Conservation (phyloP, 2,797 vertebrate species). For the Gallinago stenura region DNA sequence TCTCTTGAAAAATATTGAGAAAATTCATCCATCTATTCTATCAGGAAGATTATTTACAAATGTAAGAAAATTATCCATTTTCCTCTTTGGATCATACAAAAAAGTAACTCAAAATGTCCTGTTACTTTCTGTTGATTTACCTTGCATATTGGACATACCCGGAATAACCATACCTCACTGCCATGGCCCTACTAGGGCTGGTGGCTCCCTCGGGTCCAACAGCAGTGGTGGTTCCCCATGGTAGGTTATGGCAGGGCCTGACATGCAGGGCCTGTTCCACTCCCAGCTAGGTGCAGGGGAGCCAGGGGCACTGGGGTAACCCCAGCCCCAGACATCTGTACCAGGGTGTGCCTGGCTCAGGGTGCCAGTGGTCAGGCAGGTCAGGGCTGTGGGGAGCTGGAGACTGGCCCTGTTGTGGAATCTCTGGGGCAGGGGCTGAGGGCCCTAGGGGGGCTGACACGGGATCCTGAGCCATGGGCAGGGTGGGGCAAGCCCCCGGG, state of each 20-base stretch:
- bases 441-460: accelerated
- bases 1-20: background rate
- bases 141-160: accelerated
- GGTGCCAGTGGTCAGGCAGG: accelerated
- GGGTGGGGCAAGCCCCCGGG: accelerated
- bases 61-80: background rate
- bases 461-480: background rate
- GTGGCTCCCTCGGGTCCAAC: background rate
- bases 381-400: background rate
- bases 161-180: background rate
- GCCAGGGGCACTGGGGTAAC: accelerated
- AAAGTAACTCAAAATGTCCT: background rate
- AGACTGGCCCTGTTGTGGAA: accelerated
- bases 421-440: background rate
- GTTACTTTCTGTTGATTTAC: background rate
- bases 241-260: too few species aligned
- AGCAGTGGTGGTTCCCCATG: accelerated
- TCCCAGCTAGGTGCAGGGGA: background rate
- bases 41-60: background rate
- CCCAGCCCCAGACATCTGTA: accelerated
- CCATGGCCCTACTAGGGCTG: accelerated
- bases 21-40: background rate
- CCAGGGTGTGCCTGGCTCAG: accelerated
- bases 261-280: accelerated
- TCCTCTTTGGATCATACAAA: background rate